Evolutionary conservation across 35 echinoderm and acorn worm species (phyloP).

Genomic region (Diadema setosum): DNA sequence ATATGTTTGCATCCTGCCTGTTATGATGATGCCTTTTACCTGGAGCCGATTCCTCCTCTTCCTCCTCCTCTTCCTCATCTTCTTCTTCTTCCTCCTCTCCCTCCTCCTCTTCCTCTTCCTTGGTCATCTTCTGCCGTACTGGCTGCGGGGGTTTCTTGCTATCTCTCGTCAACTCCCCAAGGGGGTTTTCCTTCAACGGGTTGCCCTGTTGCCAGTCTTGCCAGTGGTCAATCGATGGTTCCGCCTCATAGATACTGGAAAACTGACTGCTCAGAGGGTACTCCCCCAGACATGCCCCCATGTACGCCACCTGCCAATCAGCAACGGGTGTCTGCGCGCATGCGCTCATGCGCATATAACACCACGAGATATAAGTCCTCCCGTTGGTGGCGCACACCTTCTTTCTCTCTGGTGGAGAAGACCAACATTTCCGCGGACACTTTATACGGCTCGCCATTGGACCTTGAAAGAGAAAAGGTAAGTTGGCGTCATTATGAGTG

Average conservation of each 20-base stretch:
- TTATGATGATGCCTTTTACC: too few species aligned
- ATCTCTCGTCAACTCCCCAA: neutral
- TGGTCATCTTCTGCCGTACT: neutral
- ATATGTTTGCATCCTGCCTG: too few species aligned
- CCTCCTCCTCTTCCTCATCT: neutral
- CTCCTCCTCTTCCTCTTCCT: neutral
- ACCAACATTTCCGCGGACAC: neutral
- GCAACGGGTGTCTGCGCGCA: neutral
- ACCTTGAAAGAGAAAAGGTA: neutral
- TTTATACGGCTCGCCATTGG: neutral
- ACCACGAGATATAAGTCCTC: neutral
- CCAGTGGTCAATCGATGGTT: neutral
- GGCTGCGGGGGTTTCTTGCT: neutral
- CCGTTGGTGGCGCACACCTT: neutral
- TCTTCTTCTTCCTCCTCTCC: neutral
- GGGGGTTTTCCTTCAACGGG: neutral
- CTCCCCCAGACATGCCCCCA: neutral
- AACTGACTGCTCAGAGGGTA: neutral
- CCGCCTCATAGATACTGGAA: neutral
- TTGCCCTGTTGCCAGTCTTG: too few species aligned
- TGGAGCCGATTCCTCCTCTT: neutral
- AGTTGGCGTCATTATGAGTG: neutral
- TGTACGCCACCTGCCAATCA: neutral
- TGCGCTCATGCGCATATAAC: constrained; percentile 20
- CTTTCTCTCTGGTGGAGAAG: neutral